Evolutionary conservation across 2,113 vertebrate species (phyloP).

Genomic region (Sylvilagus bachmani): DNA sequence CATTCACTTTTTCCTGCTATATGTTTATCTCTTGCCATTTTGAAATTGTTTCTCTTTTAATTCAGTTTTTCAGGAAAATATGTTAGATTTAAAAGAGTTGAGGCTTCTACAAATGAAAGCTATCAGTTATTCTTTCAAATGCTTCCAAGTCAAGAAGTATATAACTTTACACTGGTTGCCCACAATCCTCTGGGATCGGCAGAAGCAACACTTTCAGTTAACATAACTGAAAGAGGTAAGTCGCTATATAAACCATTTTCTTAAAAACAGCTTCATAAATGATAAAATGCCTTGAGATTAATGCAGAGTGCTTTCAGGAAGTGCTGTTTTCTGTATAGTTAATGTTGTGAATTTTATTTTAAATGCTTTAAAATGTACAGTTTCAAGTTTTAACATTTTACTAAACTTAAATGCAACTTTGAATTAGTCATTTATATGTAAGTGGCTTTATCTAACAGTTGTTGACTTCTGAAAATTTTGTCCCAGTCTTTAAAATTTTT

Average conservation of each 20-base stretch:
- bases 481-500: neutral
- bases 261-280: neutral
- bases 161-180: slow-evolving; percentile 85
- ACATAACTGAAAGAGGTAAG: slow-evolving; percentile 88
- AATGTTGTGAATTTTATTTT: neutral
- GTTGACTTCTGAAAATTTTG: slow-evolving; percentile 12
- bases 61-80: slow-evolving; percentile 87
- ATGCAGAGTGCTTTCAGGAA: neutral
- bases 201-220: slow-evolving; percentile 79
- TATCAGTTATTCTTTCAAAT: slow-evolving; percentile 83
- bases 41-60: slow-evolving; percentile 59
- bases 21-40: neutral
- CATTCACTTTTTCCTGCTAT: neutral
- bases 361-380: slow-evolving; percentile 16
- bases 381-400: slow-evolving; percentile 11
- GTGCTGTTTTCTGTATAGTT: neutral
- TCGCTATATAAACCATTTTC: neutral
- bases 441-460: neutral
- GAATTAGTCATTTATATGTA: neutral
- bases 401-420: slow-evolving; percentile 49
- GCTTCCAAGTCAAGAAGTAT: slow-evolving; percentile 80
- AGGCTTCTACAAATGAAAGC: slow-evolving; percentile 60
- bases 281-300: neutral
- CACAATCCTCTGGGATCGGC: slow-evolving; percentile 85
- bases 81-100: slow-evolving; percentile 71